Conservation (phyloP, 2,797 vertebrate species). For the Phalanger gymnotis region DNA sequence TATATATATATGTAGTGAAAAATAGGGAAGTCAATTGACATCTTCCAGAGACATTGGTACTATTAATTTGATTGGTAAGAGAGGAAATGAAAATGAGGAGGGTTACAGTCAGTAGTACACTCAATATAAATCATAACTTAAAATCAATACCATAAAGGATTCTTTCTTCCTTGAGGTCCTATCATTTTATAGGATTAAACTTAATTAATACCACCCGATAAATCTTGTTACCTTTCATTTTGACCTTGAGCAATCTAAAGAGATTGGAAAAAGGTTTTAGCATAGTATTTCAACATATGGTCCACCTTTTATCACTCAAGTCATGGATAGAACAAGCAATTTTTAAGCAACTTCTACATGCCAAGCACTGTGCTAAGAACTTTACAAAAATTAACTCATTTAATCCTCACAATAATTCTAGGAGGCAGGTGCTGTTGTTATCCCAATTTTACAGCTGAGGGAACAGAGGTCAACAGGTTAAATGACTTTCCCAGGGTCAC, state of each 20-base stretch:
- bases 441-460: background rate
- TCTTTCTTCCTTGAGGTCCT: background rate
- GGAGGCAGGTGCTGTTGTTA: background rate
- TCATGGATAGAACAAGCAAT: background rate
- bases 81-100: background rate
- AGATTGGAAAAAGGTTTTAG: background rate
- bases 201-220: background rate
- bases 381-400: background rate
- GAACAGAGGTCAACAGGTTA: background rate
- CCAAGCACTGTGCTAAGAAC: no score
- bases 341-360: background rate
- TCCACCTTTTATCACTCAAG: background rate
- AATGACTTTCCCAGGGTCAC: background rate
- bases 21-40: background rate
- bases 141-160: background rate
- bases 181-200: background rate
- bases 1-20: background rate
- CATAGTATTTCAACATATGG: background rate
- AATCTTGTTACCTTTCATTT: background rate
- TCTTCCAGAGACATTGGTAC: background rate
- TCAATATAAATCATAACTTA: background rate
- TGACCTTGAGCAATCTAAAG: constrained; percentile 38
- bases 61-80: background rate
- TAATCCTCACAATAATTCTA: background rate
- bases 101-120: background rate